These are phyloP conservation scores for Leucophenga montana DNA, from an alignment of 2,888 invertebrate species.

Conservation along the genomic window DNA sequence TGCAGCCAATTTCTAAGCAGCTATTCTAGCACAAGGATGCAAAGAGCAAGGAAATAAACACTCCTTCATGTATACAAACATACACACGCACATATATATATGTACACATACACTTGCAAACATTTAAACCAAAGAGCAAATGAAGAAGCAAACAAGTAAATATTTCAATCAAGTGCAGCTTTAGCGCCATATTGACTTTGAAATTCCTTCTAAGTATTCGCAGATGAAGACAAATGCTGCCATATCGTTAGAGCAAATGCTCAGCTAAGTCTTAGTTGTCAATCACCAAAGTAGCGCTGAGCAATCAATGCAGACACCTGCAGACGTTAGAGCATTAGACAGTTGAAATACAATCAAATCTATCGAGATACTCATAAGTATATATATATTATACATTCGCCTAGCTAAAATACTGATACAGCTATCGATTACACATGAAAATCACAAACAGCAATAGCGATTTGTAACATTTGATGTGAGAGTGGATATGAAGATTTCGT, in stretches of 20 bases:
- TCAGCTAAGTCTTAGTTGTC: conserved; percentile 8
- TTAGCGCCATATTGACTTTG: background rate
- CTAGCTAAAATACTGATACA: no score
- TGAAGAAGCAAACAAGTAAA: background rate
- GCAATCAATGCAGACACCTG: conserved; percentile 8
- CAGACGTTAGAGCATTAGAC: background rate
- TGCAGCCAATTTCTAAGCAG: background rate
- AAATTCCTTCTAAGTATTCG: background rate
- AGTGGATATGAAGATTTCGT: no score
- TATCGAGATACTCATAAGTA: no score
- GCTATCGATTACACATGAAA: no score
- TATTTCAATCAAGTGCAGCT: conserved; percentile 16
- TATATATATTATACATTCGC: no score
- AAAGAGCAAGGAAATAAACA: no score
- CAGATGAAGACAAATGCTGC: no score
- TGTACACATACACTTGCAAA: background rate
- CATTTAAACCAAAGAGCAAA: background rate
- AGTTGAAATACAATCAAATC: background rate
- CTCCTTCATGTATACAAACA: no score
- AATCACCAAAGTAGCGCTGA: background rate
- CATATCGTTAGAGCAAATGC: background rate
- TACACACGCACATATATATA: background rate
- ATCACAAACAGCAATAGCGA: no score
- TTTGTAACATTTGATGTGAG: conserved; percentile 35
- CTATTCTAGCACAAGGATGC: background rate